A percentile compares a stretch with the other conserved stretches of the same genome.
phyloP scores from a whole-genome alignment of 2,888 invertebrate genomes.

The Erebia ligea region DNA sequence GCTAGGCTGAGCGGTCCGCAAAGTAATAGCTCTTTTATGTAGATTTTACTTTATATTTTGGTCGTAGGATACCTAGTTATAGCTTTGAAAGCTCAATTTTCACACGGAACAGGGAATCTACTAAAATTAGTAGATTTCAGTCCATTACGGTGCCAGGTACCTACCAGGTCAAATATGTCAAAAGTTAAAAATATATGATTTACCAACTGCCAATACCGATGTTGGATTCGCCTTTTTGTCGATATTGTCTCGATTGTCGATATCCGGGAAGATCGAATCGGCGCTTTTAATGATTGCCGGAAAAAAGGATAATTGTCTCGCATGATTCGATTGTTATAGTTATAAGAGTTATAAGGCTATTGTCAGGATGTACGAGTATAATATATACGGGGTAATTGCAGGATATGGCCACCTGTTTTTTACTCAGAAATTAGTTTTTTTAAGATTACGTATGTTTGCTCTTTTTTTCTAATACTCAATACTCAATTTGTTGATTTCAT shows the following conservation, averaged over 20 bases:
- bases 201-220: conserved; percentile 32
- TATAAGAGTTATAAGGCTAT: conserved; percentile 51
- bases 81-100: too few species aligned
- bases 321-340: conserved; percentile 58
- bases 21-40: too few species aligned
- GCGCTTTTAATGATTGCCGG: conserved; percentile 65
- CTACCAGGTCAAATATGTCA: not conserved
- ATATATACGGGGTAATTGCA: conserved; percentile 41
- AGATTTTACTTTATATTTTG: too few species aligned
- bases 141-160: not conserved
- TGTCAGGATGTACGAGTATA: conserved; percentile 39
- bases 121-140: too few species aligned
- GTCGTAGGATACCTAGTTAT: too few species aligned
- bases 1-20: too few species aligned
- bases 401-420: conserved; percentile 32
- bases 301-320: conserved; percentile 74
- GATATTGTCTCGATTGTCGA: conserved; percentile 67
- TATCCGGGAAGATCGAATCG: conserved; percentile 77
- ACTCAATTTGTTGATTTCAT: too few species aligned
- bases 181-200: not conserved
- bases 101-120: too few species aligned
- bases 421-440: not conserved
- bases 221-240: conserved; percentile 57
- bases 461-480: not conserved
- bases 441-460: not conserved